Evolutionary conservation across 2,797 vertebrate species (phyloP), one percentile per base, ranked within the genome.

Genomic region (Syngnathus acus): DNA sequence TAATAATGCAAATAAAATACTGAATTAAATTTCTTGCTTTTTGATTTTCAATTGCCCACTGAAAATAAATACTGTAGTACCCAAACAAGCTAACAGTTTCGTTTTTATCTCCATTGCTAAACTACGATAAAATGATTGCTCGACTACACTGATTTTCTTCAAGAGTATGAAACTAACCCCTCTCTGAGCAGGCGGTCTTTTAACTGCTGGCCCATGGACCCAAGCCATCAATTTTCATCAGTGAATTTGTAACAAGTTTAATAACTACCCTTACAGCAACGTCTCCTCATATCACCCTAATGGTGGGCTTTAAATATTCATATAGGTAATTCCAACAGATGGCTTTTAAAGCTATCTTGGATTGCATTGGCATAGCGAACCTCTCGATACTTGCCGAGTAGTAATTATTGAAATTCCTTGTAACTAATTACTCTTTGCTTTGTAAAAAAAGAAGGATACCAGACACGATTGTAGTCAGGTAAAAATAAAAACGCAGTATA

Each of bases 211-310:
- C 55, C 32, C 14, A 16, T 58, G 14, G 32, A 58, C 32, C 55
- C 55, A 38, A 58, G 32, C 32, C 57, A 42, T 61, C 39, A 40
- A 61, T 59, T 39, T 39, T 39, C 37, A 59, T 38, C 57, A 59
- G 37, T 38, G 57, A 59, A 59, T 61, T 42, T 61, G n/a, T n/a
- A 21, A 59, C 37, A 59, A 59, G 57, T 59, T 60, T 60, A 39
- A 60, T 39, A 60, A 61, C 38, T 13, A 14, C 39, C 39, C 38
- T 42, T 21, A 61, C 9, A 42, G 58, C 39, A 21, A 61, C 58
- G 39, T 61, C 19, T 61, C 38, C 38, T 42, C 19, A 13, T 42
- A 42, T 61, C 38, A 13, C 19, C 9, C 38, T 61, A 40, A 42
- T 61, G 13, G 43, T 2, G 45, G 58, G 4, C 3, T 6, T 42